Evolutionary conservation across 2,797 vertebrate genomes (phyloP).

Genomic region (Falco columbarius): DNA sequence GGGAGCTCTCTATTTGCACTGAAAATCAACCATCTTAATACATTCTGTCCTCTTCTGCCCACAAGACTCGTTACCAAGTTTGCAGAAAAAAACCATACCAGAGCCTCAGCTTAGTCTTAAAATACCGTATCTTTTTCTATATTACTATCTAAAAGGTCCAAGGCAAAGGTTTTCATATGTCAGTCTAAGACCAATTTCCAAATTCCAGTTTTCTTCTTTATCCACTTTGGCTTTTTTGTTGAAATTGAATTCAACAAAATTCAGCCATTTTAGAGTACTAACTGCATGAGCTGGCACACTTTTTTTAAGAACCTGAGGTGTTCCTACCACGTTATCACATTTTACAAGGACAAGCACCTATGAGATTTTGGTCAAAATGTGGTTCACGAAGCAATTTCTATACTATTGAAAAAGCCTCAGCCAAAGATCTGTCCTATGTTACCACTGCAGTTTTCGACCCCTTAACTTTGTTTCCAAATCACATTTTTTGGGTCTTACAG

Average conservation of each 20-base stretch:
- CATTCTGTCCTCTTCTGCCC: background rate
- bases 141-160: background rate
- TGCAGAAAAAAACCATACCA: background rate
- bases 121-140: background rate
- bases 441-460: background rate
- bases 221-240: background rate
- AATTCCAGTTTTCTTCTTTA: background rate
- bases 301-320: background rate
- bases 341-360: background rate
- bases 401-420: background rate
- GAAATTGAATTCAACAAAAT: background rate
- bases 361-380: background rate
- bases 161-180: background rate
- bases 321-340: background rate
- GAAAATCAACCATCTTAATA: background rate
- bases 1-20: background rate
- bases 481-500: background rate
- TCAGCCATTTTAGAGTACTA: background rate
- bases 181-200: background rate
- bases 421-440: background rate
- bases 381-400: background rate
- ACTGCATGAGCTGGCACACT: background rate
- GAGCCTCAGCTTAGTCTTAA: background rate
- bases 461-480: background rate
- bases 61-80: rapidly evolving